Evolutionary conservation across 2,888 invertebrate species (phyloP), one percentile per base, ranked within the genome.

Genomic region (Drosophila siamana): DNA sequence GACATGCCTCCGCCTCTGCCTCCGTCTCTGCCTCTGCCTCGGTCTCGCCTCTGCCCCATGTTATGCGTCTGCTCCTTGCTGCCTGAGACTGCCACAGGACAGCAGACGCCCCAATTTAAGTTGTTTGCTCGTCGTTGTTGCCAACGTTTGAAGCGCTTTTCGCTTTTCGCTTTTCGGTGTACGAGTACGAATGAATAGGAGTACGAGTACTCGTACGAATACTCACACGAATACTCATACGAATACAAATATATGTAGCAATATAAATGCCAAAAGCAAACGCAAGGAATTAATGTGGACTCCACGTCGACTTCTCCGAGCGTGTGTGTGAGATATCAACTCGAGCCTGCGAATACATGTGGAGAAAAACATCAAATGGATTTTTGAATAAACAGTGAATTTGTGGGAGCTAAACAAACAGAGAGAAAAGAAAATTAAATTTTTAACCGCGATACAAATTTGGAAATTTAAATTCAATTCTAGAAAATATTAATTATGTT

Each of bases 231-330:
- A 11, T 4, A 38, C 50, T 22, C 13, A 4, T 24, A 7, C 38
- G 15, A 38, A 38, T 50, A 24, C 28, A 16, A 52, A 28, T 54
- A 30, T 28, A 4, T 24, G 19, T 55, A 62, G 67, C 71, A 66
- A 64, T 74, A 81, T 79, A 79, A 81, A 79, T 81, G 82, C 79
- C 79, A 81, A 79, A 78, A 78, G 72, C 71, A 81, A 81, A 63
- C 82, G 64, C 68, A 54, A 69, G 43, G 61, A 71, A 78, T 78
- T 79, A 69, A 74, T 79, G 82, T 67, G 78, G 44, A 51, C 60
- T 50, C 16, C 48, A 41, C 30, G 55, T 52, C 59, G 68, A 59
- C 30, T 30, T 11, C 30, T 1, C 2, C 30, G 6, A 26, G 26
- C 26, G 4, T 9, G 1, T 11, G 9, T 30, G 30, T 1, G 30